These are phyloP conservation scores for Lycocorax pyrrhopterus DNA, from an alignment of 2,113 vertebrate species.

Conservation along the genomic window DNA sequence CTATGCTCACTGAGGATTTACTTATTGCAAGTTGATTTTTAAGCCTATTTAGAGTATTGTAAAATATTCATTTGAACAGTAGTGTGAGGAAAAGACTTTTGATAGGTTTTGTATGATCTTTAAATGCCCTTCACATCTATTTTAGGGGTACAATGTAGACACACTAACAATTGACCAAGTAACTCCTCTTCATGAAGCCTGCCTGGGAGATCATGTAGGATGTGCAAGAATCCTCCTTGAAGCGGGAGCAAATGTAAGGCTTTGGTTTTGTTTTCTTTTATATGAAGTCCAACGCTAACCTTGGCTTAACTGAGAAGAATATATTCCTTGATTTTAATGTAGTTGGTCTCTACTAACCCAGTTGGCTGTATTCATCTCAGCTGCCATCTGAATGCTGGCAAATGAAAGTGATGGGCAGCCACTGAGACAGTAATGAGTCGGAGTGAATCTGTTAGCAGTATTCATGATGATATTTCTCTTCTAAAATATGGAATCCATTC, in stretches of 20 bases:
- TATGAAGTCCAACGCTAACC: neutral
- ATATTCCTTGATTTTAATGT: neutral
- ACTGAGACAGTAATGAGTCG: neutral
- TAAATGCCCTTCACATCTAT: neutral
- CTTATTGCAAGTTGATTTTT: neutral
- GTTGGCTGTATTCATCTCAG: neutral
- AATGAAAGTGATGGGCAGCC: neutral
- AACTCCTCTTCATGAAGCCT: constrained; percentile 93
- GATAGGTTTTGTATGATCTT: neutral
- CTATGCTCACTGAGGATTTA: neutral
- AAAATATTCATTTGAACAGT: neutral
- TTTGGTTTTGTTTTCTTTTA: neutral
- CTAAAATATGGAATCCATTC: neutral
- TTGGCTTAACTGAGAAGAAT: neutral
- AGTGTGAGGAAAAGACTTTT: fast-evolving
- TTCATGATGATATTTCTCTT: neutral
- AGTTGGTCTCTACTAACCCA: neutral
- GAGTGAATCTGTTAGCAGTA: neutral
- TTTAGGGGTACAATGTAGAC: constrained; percentile 91
- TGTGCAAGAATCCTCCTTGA: constrained; percentile 90
- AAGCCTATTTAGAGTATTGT: neutral
- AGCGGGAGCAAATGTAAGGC: constrained; percentile 91
- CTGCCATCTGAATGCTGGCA: neutral
- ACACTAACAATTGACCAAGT: constrained; percentile 91
- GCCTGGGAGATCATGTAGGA: constrained; percentile 85